Percentiles rank a stretch among this genome's conserved stretches.
Conservation (phyloP, 2,888 invertebrate genomes). For the Heliconius hortense region DNA sequence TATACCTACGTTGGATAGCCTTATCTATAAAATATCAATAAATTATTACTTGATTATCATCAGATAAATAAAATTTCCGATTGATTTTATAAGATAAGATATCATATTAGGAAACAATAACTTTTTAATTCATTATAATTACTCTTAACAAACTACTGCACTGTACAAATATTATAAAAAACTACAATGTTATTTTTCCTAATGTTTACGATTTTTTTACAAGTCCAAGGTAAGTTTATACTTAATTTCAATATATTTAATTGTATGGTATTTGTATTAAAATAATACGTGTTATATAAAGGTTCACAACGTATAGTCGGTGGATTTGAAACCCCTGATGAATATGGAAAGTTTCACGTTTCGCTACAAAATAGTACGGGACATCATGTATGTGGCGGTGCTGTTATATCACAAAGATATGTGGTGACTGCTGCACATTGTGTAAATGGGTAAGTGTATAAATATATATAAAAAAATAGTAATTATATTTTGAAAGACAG, state of each 20-base stretch:
- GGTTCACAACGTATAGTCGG: constrained; percentile 57
- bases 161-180: neutral
- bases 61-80: constrained; percentile 22
- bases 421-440: constrained; percentile 73
- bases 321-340: constrained; percentile 58
- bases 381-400: constrained; percentile 72
- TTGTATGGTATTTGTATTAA: neutral
- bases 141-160: constrained; percentile 3
- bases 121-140: constrained; percentile 7
- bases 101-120: constrained; percentile 6
- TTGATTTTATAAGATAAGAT: constrained; percentile 22
- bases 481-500: neutral
- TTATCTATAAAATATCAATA: constrained; percentile 27
- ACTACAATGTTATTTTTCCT: constrained; percentile 20
- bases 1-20: neutral
- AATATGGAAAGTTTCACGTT: constrained; percentile 64
- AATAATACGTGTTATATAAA: neutral
- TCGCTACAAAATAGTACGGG: constrained; percentile 69
- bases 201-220: constrained; percentile 3
- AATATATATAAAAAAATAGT: neutral
- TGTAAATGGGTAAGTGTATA: constrained; percentile 48
- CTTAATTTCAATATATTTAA: neutral
- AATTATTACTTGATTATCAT: constrained; percentile 6
- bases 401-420: constrained; percentile 61
- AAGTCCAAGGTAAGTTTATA: constrained; percentile 16